Evolutionary conservation across 2,113 vertebrate species (phyloP), one percentile per base, ranked within the genome.

Genomic region (Microtus pennsylvanicus): DNA sequence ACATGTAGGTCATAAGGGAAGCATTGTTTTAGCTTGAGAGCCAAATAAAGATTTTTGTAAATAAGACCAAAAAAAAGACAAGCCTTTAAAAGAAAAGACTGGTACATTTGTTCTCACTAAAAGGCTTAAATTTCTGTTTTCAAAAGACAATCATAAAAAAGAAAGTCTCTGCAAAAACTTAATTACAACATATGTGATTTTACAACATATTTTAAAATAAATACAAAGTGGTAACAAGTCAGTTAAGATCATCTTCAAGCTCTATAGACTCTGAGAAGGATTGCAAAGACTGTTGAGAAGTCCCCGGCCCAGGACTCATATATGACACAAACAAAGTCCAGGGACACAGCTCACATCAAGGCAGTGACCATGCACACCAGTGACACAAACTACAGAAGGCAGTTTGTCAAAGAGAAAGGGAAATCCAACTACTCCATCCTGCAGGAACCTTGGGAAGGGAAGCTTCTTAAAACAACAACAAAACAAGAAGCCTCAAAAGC

Each of bases 381-480:
- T 63, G n/a, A 63, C 63, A 99, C 99, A 95, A 94, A 99, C 96
- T 99, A 99, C 98, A 99, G 99, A 95, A 98, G 99, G 94, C 99
- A 99, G 97, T 99, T 99, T 97, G 99, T 99, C 98, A 99, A 99
- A 97, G 99, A 99, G 69, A 99, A 98, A 98, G 99, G 99, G 92
- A 99, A 99, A 95, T 99, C 99, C 26, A 98, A 99, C 92, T 99
- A 99, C 74, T 99, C 99, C 95, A 97, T 98, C 89, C 99, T 99
- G 99, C 96, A 98, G 83, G 99, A 99, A 86, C 99, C 99, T 42
- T 99, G 99, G 0, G 99, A 99, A 0, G 99, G 55, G 61, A 98
- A 99, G 92, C 99, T n/a, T 58, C 35, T 81, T 58, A 58, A 81
- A 72, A 72, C 35, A 75, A 81, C 35, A 0, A 55, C 33, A 55